Percentiles rank a stretch among this genome's conserved stretches.
phyloP scores from a whole-genome alignment of 2,888 invertebrate species.

The Drosophila incognita region DNA sequence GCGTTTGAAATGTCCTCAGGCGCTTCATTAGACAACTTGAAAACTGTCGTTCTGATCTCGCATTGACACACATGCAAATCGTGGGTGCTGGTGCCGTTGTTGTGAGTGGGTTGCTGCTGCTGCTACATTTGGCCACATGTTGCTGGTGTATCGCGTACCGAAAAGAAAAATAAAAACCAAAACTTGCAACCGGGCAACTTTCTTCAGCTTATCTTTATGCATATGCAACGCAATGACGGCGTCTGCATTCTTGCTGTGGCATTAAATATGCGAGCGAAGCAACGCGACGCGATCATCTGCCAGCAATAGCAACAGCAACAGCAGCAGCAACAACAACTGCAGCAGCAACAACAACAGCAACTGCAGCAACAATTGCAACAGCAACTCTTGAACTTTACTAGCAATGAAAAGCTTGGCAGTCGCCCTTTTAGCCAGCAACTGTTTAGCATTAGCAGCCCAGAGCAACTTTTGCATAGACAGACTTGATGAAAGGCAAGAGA shows the following conservation, averaged over 20 bases:
- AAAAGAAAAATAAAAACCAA: constrained; percentile 39
- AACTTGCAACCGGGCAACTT: constrained; percentile 60
- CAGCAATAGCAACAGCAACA: constrained; percentile 41
- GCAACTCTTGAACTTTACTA: constrained; percentile 80
- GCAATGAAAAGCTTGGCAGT: constrained; percentile 74
- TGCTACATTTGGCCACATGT: constrained; percentile 45
- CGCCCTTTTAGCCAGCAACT: constrained; percentile 71
- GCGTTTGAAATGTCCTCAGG: constrained; percentile 68
- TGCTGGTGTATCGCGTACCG: constrained; percentile 46
- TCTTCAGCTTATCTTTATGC: constrained; percentile 78
- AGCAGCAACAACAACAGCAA: constrained; percentile 30
- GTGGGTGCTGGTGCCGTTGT: constrained; percentile 50
- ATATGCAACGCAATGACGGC: constrained; percentile 77
- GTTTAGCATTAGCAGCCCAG: constrained; percentile 68
- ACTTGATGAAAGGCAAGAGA: constrained; percentile 27
- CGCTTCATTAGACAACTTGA: constrained; percentile 69
- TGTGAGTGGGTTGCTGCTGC: constrained; percentile 46
- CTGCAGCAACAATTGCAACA: constrained; percentile 40
- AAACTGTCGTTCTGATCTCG: constrained; percentile 46
- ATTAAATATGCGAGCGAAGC: constrained; percentile 75
- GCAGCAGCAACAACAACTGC: constrained; percentile 21
- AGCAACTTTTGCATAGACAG: constrained; percentile 50
- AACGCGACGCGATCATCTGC: constrained; percentile 66
- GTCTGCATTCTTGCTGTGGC: constrained; percentile 72
- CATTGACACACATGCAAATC: constrained; percentile 73